Evolutionary conservation across 2,113 vertebrate genomes (phyloP).

Genomic region (Hemiprocne comata): DNA sequence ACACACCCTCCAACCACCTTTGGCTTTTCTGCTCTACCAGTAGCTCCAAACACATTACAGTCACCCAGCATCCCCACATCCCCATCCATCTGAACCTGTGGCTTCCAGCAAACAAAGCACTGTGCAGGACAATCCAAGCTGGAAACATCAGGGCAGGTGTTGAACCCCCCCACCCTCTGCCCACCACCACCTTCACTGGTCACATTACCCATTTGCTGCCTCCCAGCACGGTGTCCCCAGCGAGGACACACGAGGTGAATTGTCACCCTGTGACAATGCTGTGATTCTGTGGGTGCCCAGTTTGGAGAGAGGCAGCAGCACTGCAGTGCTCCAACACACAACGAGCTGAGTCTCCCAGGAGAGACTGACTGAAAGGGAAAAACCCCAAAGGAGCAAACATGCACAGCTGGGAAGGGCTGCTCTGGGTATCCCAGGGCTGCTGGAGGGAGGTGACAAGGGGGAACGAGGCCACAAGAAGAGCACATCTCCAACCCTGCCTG

Average conservation of each 20-base stretch:
- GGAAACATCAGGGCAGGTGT: neutral
- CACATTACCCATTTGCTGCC: fast-evolving
- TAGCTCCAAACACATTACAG: neutral
- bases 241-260: neutral
- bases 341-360: fast-evolving
- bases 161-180: too few relatives aligned
- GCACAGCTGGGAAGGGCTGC: neutral
- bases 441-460: neutral
- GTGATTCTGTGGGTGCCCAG: too few relatives aligned
- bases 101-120: fast-evolving
- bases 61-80: neutral
- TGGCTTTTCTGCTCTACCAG: neutral
- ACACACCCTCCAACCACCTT: fast-evolving
- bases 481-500: fast-evolving
- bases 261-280: too few relatives aligned
- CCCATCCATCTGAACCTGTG: neutral
- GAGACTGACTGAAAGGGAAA: neutral
- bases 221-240: neutral
- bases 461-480: neutral
- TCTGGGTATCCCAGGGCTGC: neutral
- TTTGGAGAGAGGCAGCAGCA: neutral
- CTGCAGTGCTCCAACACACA: neutral
- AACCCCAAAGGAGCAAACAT: neutral
- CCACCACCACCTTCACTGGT: neutral
- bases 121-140: neutral